Base-by-base conservation (phyloP, 2,797 vertebrate species). In the Anguilla megastoma region DNA sequence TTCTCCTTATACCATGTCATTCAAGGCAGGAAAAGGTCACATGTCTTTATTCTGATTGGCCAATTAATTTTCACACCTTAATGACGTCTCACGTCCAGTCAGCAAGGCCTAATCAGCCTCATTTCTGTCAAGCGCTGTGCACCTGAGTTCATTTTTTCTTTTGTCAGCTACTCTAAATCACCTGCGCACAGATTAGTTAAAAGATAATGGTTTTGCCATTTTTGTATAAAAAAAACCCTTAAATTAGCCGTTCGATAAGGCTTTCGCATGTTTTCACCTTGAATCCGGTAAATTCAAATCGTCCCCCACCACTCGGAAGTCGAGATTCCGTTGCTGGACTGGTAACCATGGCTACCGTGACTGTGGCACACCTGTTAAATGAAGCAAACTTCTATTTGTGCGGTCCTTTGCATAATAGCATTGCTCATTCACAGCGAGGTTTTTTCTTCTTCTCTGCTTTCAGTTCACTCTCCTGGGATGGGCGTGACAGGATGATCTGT, bases 391-490 rank as follows among this genome's bases (percentile, higher is more conserved):
- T 27, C 12, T 56, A 30, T 84, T 84, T 33, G 9, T 16, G 50
- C 30, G 27, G 2, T 30, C n/a, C 82, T 56, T 84, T 84, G 50
- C 50, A 84, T 84, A 56, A 84, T 50, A n/a, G n/a, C n/a, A 33
- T 27, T 84, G 27, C 48, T 76, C 2, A 9, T 24, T 69, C 74
- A 79, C 58, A 56, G 9, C 16, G 9, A 10, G 9, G 9, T 5
- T 41, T 85, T 36, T 50, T 52, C 87, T 89, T 82, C 82, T 71
- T 85, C 92, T 91, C 91, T 86, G 12, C 87, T 93, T 80, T 92
- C 93, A 98, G 97, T 95, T 96, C 96, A 97, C 96, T 97, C 89
- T 97, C 97, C 97, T 98, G 98, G 97, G 98, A 98, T 94, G 91
- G 93, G 92, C 95, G 95, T 94, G 96, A 94, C 95, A 97, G 94